phyloP scores from a whole-genome alignment of 2,113 vertebrate genomes.

The Oryzias javanicus region DNA sequence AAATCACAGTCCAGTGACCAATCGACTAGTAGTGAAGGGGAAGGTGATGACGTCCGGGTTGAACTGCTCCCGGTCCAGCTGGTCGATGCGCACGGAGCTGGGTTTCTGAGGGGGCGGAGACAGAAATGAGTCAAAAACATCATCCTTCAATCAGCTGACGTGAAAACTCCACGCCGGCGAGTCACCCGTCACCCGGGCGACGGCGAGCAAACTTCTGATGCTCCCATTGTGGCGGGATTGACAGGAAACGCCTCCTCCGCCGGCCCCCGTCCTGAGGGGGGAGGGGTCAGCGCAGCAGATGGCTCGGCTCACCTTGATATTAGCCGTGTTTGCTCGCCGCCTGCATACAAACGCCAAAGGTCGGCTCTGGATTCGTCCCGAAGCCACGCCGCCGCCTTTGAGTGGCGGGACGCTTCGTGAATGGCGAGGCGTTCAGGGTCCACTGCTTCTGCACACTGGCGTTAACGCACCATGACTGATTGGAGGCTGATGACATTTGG shows the following conservation, averaged over 20 bases:
- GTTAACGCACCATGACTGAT: conserved; percentile 8
- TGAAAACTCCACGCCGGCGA: conserved; percentile 34
- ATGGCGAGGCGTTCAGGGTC: conserved; percentile 13
- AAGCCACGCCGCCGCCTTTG: conserved; percentile 12
- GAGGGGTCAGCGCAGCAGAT: conserved; percentile 49
- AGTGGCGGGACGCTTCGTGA: conserved; percentile 16
- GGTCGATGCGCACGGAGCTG: conserved; percentile 98
- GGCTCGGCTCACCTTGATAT: conserved; percentile 62
- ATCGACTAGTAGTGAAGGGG: conserved; percentile 92
- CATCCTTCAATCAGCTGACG: conserved; percentile 37
- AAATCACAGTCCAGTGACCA: no score
- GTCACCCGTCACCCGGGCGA: conserved; percentile 32
- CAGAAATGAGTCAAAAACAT: background rate
- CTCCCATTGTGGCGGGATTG: conserved; percentile 47
- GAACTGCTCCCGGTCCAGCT: conserved; percentile 97
- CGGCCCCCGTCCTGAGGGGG: conserved; percentile 41
- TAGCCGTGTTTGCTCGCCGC: conserved; percentile 15
- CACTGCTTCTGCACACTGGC: background rate
- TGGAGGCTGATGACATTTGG: conserved; percentile 27
- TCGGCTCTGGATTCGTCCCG: background rate
- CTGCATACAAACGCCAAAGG: conserved; percentile 38
- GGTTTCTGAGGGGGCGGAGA: conserved; percentile 79
- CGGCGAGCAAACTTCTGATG: conserved; percentile 24
- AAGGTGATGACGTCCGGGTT: conserved; percentile 98
- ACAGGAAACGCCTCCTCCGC: conserved; percentile 51